These are phyloP conservation scores for Stegana nigrithorax DNA, from an alignment of 2,888 invertebrate species.

Conservation along the genomic window DNA sequence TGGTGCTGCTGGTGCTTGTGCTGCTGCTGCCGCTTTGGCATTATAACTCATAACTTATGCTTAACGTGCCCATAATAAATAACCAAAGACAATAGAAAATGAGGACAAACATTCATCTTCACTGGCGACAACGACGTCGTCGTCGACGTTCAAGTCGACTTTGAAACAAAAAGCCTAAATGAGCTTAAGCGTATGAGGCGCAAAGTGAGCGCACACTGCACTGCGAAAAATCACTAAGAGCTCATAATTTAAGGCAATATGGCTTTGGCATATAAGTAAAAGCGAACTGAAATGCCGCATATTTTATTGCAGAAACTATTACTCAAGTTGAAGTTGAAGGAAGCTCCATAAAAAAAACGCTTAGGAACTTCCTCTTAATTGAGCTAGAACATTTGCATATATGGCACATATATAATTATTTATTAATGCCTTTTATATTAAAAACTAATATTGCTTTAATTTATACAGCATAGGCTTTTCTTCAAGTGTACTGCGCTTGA, in stretches of 20 bases:
- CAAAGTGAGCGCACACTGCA: background rate
- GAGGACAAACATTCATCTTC: constrained; percentile 45
- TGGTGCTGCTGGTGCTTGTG: background rate
- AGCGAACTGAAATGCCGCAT: too few relatives aligned
- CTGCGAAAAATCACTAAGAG: background rate
- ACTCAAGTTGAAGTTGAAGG: too few relatives aligned
- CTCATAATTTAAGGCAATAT: background rate
- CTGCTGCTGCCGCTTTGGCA: background rate
- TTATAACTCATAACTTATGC: constrained; percentile 44
- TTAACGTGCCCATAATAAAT: constrained; percentile 43
- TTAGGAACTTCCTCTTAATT: too few relatives aligned
- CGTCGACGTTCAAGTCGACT: background rate
- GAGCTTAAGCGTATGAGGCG: constrained; percentile 5
- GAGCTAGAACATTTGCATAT: too few relatives aligned
- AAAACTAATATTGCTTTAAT: too few relatives aligned
- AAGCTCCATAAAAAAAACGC: too few relatives aligned
- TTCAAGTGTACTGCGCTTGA: too few relatives aligned
- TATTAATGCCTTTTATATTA: too few relatives aligned
- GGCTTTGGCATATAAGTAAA: background rate
- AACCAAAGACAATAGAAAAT: constrained; percentile 45
- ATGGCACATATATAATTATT: too few relatives aligned
- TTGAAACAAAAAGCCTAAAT: constrained; percentile 19
- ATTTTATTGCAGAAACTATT: too few relatives aligned
- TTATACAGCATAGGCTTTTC: background rate
- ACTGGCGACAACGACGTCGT: background rate